Base-by-base conservation (phyloP, 2,888 invertebrate genomes). In the Cancer borealis region DNA sequence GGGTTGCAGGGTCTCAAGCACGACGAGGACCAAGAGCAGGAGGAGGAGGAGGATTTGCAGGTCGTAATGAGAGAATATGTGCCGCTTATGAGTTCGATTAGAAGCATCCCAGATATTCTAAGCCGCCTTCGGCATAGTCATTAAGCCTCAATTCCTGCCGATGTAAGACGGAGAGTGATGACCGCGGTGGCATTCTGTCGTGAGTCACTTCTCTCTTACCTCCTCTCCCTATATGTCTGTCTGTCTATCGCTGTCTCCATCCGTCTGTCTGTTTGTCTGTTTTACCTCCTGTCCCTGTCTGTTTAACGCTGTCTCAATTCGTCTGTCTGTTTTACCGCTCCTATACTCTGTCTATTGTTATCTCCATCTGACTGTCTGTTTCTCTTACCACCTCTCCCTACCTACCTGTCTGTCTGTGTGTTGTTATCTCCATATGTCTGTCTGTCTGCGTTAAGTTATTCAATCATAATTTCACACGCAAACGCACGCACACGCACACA, bases 41-140 rank as follows among this genome's bases (percentile, higher is more conserved):
- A 39, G 87, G 87, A 17, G 12, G 45, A 87, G 45, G 45, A 46
- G 87, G 87, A 87, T 30, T 39, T 14, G 39, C 14, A 87, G 45
- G 87, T 39, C 39, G n/a, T 66, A 66, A 66, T 66, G 66, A 66
- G 66, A 54, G 21, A n/a, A 21, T 88, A 1, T n/a, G 88, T 88
- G n/a, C 66, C 73, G 88, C 89, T 88, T 91, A 66, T 79, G 91
- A 49, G 88, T 66, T 66, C 73, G 66, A 46, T 88, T 45, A 12
- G 66, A 92, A 26, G 88, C 90, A 93, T 93, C 91, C 47, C 93
- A 90, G 91, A 49, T 90, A 93, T 91, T 93, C 91, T 21, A 45
- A 8, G 54, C 49, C 45, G 90, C 93, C 91, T n/a, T 39, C 8
- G 93, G 90, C 91, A 84, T 47, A 84, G 30, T 91, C 91, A 93